Conservation (phyloP, 2,113 vertebrate genomes). For the Centropristis striata region DNA sequence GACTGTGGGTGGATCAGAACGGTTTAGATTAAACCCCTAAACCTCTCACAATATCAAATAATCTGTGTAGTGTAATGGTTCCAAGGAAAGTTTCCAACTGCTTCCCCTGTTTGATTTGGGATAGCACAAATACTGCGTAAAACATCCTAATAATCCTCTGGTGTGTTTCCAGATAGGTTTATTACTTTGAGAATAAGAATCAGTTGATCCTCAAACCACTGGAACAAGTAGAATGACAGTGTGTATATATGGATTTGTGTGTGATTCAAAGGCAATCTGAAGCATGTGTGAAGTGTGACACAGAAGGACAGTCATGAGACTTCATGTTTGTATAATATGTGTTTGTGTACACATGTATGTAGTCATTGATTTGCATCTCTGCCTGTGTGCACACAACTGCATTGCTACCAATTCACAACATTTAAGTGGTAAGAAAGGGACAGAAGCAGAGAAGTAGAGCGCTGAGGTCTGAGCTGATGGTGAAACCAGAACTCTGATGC, state of each 20-base stretch:
- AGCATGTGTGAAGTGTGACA: no score
- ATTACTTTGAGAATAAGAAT: background rate
- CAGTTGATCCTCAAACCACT: background rate
- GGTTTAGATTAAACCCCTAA: background rate
- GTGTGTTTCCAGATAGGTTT: background rate
- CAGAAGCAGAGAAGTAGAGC: background rate
- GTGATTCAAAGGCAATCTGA: background rate
- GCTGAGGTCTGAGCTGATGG: background rate
- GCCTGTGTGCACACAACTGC: background rate
- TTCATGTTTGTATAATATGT: no score
- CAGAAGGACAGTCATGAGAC: no score
- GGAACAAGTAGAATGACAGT: background rate
- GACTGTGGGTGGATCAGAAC: background rate
- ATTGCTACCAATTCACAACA: background rate
- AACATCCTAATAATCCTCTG: background rate
- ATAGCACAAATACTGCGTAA: background rate
- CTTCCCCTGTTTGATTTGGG: background rate
- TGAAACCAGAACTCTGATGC: background rate
- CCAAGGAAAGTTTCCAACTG: background rate
- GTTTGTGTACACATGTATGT: no score
- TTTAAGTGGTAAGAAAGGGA: background rate
- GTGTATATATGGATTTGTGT: background rate
- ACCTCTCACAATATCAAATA: background rate
- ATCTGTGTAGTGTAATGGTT: constrained; percentile 11
- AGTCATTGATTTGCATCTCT: background rate